These are phyloP conservation scores for Cossypha dichroa DNA, from an alignment of 2,797 vertebrate genomes.

Conservation along the genomic window DNA sequence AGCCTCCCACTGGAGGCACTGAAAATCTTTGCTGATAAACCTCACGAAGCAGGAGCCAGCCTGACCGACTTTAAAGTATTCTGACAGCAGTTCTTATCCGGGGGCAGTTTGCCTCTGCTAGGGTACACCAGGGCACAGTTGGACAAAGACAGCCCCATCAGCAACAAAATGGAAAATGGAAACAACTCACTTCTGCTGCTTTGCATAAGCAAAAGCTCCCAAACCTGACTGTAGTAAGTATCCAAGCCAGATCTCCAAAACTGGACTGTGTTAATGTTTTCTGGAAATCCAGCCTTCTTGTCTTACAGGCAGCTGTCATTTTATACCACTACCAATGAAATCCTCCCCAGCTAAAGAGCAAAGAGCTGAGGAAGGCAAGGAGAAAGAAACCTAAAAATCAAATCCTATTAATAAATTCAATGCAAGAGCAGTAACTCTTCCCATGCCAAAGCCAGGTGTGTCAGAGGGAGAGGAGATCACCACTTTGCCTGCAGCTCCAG, in stretches of 20 bases:
- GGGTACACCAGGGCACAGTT: background rate
- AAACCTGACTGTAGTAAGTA: background rate
- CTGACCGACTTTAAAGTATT: slow-evolving; percentile 59
- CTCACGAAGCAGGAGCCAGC: slow-evolving; percentile 35
- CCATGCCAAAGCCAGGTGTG: background rate
- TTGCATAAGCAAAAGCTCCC: background rate
- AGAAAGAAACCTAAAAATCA: background rate
- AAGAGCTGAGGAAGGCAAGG: background rate
- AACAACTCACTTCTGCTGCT: background rate
- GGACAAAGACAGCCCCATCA: background rate
- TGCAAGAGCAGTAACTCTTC: background rate
- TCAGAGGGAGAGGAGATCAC: background rate
- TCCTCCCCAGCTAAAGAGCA: background rate
- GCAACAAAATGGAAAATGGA: background rate
- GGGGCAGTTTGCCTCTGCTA: background rate
- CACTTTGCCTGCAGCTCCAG: background rate
- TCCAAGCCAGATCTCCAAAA: background rate
- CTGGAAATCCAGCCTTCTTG: background rate
- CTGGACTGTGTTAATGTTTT: background rate
- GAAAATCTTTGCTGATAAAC: slow-evolving; percentile 58
- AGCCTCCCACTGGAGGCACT: slow-evolving; percentile 33
- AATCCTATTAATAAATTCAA: background rate
- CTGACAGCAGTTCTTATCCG: slow-evolving; percentile 41
- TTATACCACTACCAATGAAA: background rate
- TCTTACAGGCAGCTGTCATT: background rate